A percentile compares a stretch with the other conserved stretches of the same genome.
phyloP scores from a whole-genome alignment of 2,113 vertebrate species.

The Sebastes fasciatus region DNA sequence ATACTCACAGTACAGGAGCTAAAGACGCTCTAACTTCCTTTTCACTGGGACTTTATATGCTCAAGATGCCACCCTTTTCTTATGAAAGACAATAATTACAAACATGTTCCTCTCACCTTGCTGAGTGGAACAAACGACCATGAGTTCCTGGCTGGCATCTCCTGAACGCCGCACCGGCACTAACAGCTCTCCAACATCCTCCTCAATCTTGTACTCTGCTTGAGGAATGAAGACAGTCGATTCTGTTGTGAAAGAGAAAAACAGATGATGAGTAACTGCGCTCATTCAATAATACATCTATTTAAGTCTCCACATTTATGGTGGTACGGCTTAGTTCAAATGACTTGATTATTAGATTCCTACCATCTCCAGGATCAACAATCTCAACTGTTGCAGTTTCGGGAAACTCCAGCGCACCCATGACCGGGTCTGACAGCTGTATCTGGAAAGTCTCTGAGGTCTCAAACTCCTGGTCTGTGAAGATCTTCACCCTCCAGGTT shows the following conservation, averaged over 20 bases:
- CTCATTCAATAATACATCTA: background rate
- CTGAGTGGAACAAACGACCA: slow-evolving; percentile 88
- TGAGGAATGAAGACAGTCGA: slow-evolving; percentile 89
- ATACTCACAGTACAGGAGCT: no score
- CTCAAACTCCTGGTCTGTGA: slow-evolving; percentile 88
- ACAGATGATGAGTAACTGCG: background rate
- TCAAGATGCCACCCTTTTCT: background rate
- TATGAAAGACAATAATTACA: background rate
- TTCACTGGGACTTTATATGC: no score
- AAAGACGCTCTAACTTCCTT: no score
- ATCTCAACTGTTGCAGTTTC: slow-evolving; percentile 86
- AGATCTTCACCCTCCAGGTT: slow-evolving; percentile 88
- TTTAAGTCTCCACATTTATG: background rate
- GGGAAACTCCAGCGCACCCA: slow-evolving; percentile 89
- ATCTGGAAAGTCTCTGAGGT: slow-evolving; percentile 91
- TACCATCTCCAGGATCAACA: slow-evolving; percentile 90
- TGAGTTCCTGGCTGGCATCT: slow-evolving; percentile 88
- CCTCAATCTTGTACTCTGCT: slow-evolving; percentile 87
- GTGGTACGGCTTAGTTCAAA: background rate
- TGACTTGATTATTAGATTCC: background rate
- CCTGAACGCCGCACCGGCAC: slow-evolving; percentile 87
- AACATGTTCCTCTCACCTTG: slow-evolving; percentile 79
- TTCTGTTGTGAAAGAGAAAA: slow-evolving; percentile 79
- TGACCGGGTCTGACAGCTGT: slow-evolving; percentile 87
- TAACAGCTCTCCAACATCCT: slow-evolving; percentile 87